phyloP scores from a whole-genome alignment of 1,140 invertebrate species.

The Manduca sexta region DNA sequence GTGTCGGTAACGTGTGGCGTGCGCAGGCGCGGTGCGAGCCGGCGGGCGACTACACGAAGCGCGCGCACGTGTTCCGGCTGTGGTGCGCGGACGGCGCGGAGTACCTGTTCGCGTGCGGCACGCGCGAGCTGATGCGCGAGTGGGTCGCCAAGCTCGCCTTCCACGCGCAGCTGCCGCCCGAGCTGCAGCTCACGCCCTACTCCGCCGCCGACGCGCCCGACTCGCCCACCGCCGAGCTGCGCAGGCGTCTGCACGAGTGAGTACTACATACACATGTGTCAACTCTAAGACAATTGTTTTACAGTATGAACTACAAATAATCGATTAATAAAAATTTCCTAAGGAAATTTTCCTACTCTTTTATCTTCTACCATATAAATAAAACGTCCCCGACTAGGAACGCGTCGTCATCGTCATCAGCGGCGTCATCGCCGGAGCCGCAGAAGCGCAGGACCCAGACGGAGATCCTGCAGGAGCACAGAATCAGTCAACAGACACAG shows the following conservation, averaged over 20 bases:
- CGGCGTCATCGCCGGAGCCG: constrained; percentile 56
- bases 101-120: constrained; percentile 89
- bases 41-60: constrained; percentile 95
- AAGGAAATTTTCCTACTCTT: too few species aligned
- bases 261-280: constrained; percentile 1
- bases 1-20: neutral
- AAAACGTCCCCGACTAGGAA: constrained; percentile 30
- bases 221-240: constrained; percentile 42
- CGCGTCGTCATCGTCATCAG: constrained; percentile 60
- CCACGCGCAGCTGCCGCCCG: constrained; percentile 93
- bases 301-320: too few species aligned
- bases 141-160: constrained; percentile 97
- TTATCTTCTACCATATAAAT: neutral
- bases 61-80: constrained; percentile 94
- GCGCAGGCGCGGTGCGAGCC: constrained; percentile 79
- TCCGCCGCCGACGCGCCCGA: constrained; percentile 62
- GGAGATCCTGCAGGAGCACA: constrained; percentile 63
- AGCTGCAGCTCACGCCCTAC: constrained; percentile 89
- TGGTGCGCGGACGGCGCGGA: constrained; percentile 92
- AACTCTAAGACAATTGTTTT: too few species aligned
- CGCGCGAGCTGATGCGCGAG: constrained; percentile 85
- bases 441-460: constrained; percentile 48
- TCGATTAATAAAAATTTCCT: too few species aligned
- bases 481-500: constrained; percentile 35
- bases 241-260: constrained; percentile 39